These are phyloP conservation scores for Xiphorhynchus erythropygius DNA, from an alignment of 2,797 vertebrate species.

Conservation along the genomic window DNA sequence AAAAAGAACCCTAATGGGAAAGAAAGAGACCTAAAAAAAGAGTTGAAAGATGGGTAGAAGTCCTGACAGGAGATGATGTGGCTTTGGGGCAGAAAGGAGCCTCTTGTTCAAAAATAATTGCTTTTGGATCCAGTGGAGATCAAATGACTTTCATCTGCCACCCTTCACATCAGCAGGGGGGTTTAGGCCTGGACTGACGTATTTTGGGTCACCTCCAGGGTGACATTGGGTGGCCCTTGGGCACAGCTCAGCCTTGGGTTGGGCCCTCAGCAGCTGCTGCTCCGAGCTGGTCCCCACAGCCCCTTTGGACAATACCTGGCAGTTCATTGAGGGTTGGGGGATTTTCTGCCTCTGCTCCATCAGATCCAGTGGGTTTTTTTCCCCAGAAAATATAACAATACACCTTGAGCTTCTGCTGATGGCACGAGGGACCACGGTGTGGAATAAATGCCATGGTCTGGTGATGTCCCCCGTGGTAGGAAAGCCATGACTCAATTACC, in stretches of 20 bases:
- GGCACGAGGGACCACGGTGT: not conserved
- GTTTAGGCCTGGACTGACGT: rapidly evolving
- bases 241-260: rapidly evolving
- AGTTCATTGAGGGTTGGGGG: not conserved
- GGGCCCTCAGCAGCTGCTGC: not conserved
- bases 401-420: not conserved
- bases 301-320: not conserved
- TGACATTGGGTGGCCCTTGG: not conserved
- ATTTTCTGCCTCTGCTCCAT: not conserved
- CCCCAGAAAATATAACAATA: not conserved
- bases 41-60: not conserved
- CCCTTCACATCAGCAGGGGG: not conserved
- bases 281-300: not conserved
- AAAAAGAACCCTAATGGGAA: not conserved
- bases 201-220: rapidly evolving
- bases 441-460: not conserved
- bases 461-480: not conserved
- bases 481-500: not conserved
- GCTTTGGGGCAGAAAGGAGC: not conserved
- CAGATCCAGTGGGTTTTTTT: not conserved
- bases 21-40: not conserved
- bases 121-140: not conserved
- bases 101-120: not conserved
- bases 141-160: not conserved
- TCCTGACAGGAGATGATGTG: not conserved